Evolutionary conservation across 2,113 vertebrate species (phyloP), one percentile per base, ranked within the genome.

Genomic region (Cervus canadensis): DNA sequence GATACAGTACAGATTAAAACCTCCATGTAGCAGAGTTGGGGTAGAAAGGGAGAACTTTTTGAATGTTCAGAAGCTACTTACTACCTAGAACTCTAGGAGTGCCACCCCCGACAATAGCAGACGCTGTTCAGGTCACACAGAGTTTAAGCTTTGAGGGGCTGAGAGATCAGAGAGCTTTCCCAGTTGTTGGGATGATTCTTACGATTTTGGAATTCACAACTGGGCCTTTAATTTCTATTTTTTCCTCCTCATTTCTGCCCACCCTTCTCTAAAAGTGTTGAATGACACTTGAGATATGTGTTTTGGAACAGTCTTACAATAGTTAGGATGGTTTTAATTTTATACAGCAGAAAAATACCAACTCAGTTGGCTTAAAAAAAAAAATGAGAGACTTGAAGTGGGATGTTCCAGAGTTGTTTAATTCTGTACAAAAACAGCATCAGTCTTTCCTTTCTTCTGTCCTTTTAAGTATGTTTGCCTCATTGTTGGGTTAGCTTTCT

Each of bases 321-420:
- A 93, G 57, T 84, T 78, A 62, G 26, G 16, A 83, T 93, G 64
- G 7, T 95, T 95, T 93, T 85, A 95, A 91, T 91, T 97, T 95
- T 50, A 94, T 60, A 67, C 50, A 84, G 50, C 87, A 91, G 90
- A 94, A 96, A 93, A 94, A 57, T 60, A 54, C 11, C 30, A 60
- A 88, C 50, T 88, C 25, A 64, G 8, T 56, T 95, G 45, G 59
- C 82, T 93, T 96, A 9, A 74, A 25, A 76, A 36, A 71, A 96
- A 56, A 96, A 93, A 67, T 28, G 23, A 64, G 56, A 10, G 43
- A 71, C 43, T 91, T 93, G 7, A 96, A 95, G 45, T 82, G 30
- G 62, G 76, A 59, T 83, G 26, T 88, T 89, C 74, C 62, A 87
- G 56, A 36, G n/a, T 87, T 93, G 83, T 43, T 59, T 91, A 60